phyloP scores from a whole-genome alignment of 2,113 vertebrate genomes.

The Camelus dromedarius region DNA sequence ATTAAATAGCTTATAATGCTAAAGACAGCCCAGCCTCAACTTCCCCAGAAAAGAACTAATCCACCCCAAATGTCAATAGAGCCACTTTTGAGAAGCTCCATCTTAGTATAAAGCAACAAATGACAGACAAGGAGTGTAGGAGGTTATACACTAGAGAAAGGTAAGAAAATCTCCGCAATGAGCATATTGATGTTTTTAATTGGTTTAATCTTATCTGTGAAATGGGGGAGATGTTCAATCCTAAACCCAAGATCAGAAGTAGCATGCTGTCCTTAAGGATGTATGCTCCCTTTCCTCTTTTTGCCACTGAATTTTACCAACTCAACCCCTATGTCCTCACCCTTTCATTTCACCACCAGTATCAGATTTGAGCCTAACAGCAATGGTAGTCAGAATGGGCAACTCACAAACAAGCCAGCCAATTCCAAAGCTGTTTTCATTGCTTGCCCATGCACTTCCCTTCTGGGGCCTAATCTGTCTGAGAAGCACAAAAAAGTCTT shows the following conservation, averaged over 20 bases:
- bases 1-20: background rate
- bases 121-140: fast-evolving
- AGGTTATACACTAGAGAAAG: background rate
- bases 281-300: background rate
- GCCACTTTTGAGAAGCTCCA: background rate
- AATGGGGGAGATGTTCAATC: background rate
- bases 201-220: slow-evolving; percentile 19
- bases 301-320: background rate
- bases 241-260: background rate
- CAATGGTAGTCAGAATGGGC: background rate
- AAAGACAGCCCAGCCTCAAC: background rate
- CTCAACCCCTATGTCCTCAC: background rate
- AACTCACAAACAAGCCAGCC: background rate
- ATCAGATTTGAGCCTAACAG: background rate
- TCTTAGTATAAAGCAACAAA: background rate
- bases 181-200: background rate
- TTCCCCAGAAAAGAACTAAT: background rate
- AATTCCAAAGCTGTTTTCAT: background rate
- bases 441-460: background rate
- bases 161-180: background rate
- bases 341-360: background rate
- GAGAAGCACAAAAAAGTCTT: background rate
- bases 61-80: background rate
- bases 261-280: background rate
- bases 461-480: background rate